phyloP scores from a whole-genome alignment of 35 echinoderm and acorn worm genomes.

The Heliocidaris tuberculata region DNA sequence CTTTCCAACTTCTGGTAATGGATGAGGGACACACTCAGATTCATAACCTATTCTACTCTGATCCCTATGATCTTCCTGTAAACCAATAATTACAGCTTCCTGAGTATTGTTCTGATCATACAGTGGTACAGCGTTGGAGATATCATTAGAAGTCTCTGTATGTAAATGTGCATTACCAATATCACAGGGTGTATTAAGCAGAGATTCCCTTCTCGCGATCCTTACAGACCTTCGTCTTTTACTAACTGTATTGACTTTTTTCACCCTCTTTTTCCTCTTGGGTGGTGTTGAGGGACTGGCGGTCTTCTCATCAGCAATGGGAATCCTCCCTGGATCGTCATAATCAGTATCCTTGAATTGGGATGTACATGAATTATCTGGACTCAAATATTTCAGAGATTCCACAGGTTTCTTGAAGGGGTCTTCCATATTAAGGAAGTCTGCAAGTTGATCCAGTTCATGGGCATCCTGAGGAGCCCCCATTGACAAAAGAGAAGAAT shows the following conservation, averaged over 20 bases:
- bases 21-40: not conserved
- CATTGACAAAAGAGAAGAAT: not conserved
- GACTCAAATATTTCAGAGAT: not conserved
- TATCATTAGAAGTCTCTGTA: not conserved
- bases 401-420: not conserved
- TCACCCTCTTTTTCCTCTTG: not conserved
- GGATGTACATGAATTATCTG: not conserved
- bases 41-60: not conserved
- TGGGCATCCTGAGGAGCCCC: constrained; percentile 14
- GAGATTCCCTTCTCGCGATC: constrained; percentile 23
- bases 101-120: not conserved
- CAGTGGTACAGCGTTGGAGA: not conserved
- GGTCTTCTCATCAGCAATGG: not conserved
- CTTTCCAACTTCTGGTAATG: not conserved
- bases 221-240: constrained; percentile 42
- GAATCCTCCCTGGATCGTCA: not conserved
- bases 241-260: not conserved
- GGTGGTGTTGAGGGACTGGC: not conserved
- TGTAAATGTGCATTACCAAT: not conserved
- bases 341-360: not conserved
- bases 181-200: not conserved
- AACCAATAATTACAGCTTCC: not conserved
- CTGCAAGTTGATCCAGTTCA: constrained; percentile 30
- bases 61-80: not conserved
- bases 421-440: constrained; percentile 46